A percentile compares a stretch with the other conserved stretches of the same genome.
These are phyloP conservation scores for Pluvianellus socialis DNA, from an alignment of 2,113 vertebrate genomes.

Conservation along the genomic window DNA sequence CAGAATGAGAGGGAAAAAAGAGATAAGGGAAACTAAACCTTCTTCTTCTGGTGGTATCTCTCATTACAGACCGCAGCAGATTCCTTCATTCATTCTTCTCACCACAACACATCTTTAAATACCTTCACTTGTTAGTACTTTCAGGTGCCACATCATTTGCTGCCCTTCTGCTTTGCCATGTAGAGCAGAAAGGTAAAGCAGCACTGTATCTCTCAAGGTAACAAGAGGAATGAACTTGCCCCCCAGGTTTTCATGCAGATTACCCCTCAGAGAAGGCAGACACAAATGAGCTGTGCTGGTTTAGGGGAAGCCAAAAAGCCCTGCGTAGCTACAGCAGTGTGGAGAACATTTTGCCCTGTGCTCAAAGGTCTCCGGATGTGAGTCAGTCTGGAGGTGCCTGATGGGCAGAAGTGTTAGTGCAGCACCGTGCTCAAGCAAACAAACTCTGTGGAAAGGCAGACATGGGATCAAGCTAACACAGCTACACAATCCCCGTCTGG, in stretches of 20 bases:
- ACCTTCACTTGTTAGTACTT: neutral
- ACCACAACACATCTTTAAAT: neutral
- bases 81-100: neutral
- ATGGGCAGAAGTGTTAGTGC: neutral
- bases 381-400: neutral
- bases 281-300: neutral
- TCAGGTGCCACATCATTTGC: neutral
- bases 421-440: slow-evolving; percentile 26
- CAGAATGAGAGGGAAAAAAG: neutral
- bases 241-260: neutral
- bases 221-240: neutral
- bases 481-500: slow-evolving; percentile 4
- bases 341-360: neutral
- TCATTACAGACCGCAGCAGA: neutral
- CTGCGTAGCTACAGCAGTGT: neutral
- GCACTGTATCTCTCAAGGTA: neutral
- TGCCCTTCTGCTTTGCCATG: neutral
- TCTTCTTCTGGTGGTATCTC: neutral
- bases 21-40: neutral
- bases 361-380: neutral
- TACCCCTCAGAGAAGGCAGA: neutral
- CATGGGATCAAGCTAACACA: slow-evolving; percentile 54
- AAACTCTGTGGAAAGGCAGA: slow-evolving; percentile 5
- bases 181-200: neutral
- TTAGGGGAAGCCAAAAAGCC: neutral